Conservation (phyloP, 2,113 vertebrate genomes). For the Mus spicilegus region DNA sequence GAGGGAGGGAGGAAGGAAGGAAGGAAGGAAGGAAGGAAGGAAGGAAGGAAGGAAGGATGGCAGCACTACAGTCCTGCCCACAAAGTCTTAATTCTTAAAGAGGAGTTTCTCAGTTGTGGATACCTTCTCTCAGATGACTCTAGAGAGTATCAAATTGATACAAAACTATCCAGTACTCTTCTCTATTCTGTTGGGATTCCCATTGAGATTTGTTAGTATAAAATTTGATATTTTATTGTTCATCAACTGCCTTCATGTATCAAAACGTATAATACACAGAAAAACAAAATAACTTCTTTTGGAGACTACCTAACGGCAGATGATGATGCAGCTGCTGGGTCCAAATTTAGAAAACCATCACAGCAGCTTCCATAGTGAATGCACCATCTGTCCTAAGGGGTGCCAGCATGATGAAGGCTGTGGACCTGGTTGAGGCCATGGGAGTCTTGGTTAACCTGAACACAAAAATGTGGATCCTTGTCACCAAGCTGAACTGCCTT, state of each 20-base stretch:
- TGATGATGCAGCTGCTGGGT: background rate
- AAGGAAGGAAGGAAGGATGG: no score
- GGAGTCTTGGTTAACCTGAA: background rate
- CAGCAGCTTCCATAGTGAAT: background rate
- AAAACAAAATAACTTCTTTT: background rate
- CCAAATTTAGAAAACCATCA: background rate
- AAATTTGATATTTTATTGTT: background rate
- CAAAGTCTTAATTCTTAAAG: background rate
- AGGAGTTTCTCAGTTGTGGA: background rate
- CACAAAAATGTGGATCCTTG: background rate
- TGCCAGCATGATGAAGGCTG: background rate
- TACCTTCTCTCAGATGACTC: background rate
- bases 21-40: background rate
- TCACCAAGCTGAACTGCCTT: background rate
- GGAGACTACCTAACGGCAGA: background rate
- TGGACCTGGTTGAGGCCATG: no score
- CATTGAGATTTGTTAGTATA: background rate
- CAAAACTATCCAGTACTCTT: background rate
- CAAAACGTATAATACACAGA: background rate
- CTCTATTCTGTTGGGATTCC: background rate
- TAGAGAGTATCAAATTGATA: background rate
- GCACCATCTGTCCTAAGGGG: background rate
- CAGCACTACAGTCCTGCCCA: no score
- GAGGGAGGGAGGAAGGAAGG: no score
- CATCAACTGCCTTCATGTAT: background rate